Evolutionary conservation across 2,797 vertebrate genomes (phyloP).

Genomic region (Rhincodon typus): DNA sequence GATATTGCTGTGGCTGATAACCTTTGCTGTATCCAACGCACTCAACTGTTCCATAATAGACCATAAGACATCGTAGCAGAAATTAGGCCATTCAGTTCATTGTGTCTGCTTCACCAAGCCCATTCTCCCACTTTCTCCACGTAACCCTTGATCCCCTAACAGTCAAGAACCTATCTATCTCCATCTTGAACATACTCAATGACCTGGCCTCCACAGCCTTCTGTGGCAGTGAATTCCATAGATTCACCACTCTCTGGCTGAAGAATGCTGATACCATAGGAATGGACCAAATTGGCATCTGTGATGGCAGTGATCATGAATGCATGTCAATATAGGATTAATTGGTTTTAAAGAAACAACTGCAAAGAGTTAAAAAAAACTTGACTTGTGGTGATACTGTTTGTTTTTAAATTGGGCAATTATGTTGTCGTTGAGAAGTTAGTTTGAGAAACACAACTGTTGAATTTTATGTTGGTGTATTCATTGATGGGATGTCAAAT

Average conservation of each 20-base stretch:
- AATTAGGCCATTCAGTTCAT: too few relatives aligned
- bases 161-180: too few relatives aligned
- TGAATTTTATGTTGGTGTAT: background rate
- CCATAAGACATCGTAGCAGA: too few relatives aligned
- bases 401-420: background rate
- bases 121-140: too few relatives aligned
- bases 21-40: background rate
- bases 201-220: too few relatives aligned
- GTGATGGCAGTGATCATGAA: background rate
- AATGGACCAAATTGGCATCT: background rate
- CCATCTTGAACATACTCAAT: too few relatives aligned
- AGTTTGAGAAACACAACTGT: background rate
- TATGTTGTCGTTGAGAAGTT: background rate
- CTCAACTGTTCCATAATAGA: background rate
- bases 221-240: too few relatives aligned
- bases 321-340: background rate
- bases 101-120: too few relatives aligned
- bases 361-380: background rate
- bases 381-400: background rate
- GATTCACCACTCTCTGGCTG: too few relatives aligned
- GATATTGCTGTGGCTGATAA: background rate
- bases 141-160: too few relatives aligned
- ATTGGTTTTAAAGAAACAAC: background rate
- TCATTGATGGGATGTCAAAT: slow-evolving; percentile 18
- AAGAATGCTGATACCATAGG: too few relatives aligned